These are phyloP conservation scores for Opisthocomus hoazin DNA, from an alignment of 2,113 vertebrate genomes.

Conservation along the genomic window DNA sequence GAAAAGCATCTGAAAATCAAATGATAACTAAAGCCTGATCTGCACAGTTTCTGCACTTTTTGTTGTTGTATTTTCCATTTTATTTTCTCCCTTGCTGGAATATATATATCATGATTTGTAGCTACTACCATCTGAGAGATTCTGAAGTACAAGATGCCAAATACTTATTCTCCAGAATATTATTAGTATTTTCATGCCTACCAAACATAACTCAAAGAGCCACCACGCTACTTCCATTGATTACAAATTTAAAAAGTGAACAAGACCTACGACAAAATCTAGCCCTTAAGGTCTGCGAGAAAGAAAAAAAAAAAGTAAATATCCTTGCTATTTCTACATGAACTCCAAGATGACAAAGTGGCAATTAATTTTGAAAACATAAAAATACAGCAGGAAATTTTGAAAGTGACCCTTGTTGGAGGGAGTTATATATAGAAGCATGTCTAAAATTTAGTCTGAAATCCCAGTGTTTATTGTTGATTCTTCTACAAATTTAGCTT, in stretches of 20 bases:
- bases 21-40: background rate
- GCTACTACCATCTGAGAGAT: background rate
- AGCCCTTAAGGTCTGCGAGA: background rate
- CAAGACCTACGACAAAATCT: background rate
- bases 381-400: background rate
- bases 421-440: background rate
- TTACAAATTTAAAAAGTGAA: background rate
- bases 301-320: background rate
- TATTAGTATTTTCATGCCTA: background rate
- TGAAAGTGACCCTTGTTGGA: background rate
- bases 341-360: background rate
- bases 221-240: rapidly evolving
- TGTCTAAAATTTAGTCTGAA: background rate
- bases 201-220: background rate
- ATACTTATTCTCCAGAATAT: background rate
- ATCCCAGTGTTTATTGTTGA: background rate
- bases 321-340: background rate
- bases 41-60: background rate
- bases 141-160: background rate
- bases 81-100: background rate
- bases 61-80: background rate
- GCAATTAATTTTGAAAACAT: background rate
- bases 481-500: background rate
- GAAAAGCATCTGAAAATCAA: background rate
- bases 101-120: background rate